Evolutionary conservation across 2,888 invertebrate species (phyloP).

Genomic region (Tiphia femorata): DNA sequence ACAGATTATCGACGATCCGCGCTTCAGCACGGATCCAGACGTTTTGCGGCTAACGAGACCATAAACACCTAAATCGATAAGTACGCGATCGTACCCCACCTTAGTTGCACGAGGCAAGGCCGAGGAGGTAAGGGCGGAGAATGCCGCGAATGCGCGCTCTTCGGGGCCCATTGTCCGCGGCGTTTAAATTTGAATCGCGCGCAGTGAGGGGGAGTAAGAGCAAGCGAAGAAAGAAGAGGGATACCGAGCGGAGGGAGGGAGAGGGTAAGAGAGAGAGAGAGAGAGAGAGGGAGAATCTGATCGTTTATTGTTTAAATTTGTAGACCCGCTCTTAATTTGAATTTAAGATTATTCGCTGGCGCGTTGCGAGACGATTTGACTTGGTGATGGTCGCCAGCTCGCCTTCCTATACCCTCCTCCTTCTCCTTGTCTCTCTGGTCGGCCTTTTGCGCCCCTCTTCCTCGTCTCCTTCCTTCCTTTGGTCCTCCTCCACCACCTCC

Average conservation of each 20-base stretch:
- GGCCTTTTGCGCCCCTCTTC: constrained; percentile 1
- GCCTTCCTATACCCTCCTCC: constrained; percentile 41
- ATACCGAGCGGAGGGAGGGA: too few species aligned
- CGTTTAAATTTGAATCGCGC: constrained; percentile 65
- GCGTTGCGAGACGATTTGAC: constrained; percentile 66
- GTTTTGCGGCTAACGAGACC: too few species aligned
- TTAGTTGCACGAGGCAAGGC: background rate
- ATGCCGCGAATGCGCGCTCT: constrained; percentile 44
- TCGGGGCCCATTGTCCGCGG: constrained; percentile 57
- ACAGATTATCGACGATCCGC: too few species aligned
- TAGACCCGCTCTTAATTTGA: constrained; percentile 66
- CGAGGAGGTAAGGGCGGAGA: constrained; percentile 19
- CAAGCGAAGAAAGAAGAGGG: too few species aligned
- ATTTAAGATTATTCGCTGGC: constrained; percentile 66
- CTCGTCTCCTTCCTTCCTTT: constrained; percentile 4
- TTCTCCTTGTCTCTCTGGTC: constrained; percentile 14
- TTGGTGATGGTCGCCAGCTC: constrained; percentile 63
- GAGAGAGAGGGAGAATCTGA: constrained; percentile 66
- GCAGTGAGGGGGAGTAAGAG: too few species aligned
- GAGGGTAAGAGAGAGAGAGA: too few species aligned
- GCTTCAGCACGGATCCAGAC: too few species aligned
- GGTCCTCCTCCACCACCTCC: constrained; percentile 1
- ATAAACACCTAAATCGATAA: constrained; percentile 2
- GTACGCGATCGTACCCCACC: background rate
- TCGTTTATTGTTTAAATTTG: constrained; percentile 67